Conservation (phyloP, 2,888 invertebrate species). For the Rhyacophila evoluta region DNA sequence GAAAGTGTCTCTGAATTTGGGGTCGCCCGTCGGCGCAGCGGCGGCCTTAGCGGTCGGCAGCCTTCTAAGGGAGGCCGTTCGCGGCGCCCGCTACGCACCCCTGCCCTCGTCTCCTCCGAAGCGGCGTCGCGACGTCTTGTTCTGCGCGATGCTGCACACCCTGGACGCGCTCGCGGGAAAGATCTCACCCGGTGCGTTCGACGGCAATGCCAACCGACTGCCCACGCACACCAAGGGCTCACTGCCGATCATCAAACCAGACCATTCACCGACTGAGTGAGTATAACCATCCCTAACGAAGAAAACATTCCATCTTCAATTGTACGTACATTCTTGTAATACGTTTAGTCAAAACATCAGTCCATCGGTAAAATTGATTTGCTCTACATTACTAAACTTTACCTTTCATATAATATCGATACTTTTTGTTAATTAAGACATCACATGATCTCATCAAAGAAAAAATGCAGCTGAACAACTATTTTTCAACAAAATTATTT, state of each 20-base stretch:
- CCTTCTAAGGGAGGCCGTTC: conserved; percentile 61
- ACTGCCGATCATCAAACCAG: conserved; percentile 70
- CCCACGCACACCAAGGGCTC: conserved; percentile 59
- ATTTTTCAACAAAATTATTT: too few relatives aligned
- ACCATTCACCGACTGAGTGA: conserved; percentile 68
- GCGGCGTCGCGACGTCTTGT: conserved; percentile 64
- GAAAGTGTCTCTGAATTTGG: conserved; percentile 45
- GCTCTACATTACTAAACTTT: too few relatives aligned
- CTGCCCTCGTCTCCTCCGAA: conserved; percentile 55
- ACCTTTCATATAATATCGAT: too few relatives aligned
- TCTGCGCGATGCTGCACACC: conserved; percentile 83
- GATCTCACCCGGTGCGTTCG: conserved; percentile 85
- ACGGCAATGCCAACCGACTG: conserved; percentile 78
- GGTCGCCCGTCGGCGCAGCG: conserved; percentile 59
- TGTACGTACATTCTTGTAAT: too few relatives aligned
- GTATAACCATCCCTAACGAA: conserved; percentile 56
- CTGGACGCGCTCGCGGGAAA: conserved; percentile 91
- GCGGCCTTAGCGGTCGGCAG: conserved; percentile 60
- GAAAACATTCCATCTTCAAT: too few relatives aligned
- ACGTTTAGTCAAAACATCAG: too few relatives aligned
- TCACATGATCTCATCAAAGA: too few relatives aligned
- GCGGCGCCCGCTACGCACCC: conserved; percentile 50
- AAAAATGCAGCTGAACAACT: too few relatives aligned
- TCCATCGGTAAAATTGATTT: too few relatives aligned
- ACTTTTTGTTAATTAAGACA: too few relatives aligned